Base-by-base conservation (phyloP, 2,888 invertebrate species). In the Drosophila monieri region DNA sequence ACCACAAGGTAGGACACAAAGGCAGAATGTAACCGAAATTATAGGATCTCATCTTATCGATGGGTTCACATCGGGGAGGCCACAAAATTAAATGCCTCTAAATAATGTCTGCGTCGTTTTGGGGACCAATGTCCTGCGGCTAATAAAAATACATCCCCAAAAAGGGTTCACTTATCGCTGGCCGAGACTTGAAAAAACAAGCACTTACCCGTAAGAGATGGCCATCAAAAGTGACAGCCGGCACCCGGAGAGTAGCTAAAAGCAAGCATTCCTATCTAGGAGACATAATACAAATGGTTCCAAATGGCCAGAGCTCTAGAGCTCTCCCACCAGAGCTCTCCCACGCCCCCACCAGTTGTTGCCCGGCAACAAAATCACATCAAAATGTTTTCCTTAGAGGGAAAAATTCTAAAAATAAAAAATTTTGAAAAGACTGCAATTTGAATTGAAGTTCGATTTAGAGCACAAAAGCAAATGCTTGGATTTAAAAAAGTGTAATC, bases 11-110 rank as follows among this genome's bases (percentile, higher is more conserved):
- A 27, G 27, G 49, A 44, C 18, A 39, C 39, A 23, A 6, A 30
- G 35, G 8, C 6, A 15, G 18, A 21, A 32, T 14, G 10, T 39
- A 12, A 4, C 43, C 1, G 43, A 43, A 43, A 21, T 18, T 43
- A 18, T 12, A 21, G 46, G 30, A 15, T 8, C 12, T 43, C 25
- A 27, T 27, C 27, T 64, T 81, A 85, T 73, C 85, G 51, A 9
- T n/a, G 23, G 51, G 32, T 49, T 52, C 57, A 37, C 37, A 78
- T 72, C 78, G 65, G 15, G 23, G 43, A 21, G 52, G 37, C 49
- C 23, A 39, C 55, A 44, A 64, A 48, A 49, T 70, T 62, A 67
- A 59, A 57, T 52, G 55, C 41, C 35, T 39, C 55, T 69, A 69
- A 78, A 66, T 78, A 58, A 52, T 53, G 48, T 10, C 61, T 44